Conservation (phyloP, 2,888 invertebrate species). For the Fragum fragum region DNA sequence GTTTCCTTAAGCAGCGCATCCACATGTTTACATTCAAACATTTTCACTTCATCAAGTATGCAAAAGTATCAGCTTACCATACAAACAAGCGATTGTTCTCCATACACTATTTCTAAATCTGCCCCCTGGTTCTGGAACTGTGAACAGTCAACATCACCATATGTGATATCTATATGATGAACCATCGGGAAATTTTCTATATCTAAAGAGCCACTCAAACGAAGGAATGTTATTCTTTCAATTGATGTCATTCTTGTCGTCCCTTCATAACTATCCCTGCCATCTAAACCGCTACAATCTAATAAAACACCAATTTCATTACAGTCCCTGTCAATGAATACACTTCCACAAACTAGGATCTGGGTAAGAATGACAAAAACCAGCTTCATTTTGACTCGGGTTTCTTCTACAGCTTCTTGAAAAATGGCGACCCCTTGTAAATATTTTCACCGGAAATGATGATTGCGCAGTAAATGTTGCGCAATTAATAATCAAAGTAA, state of each 20-base stretch:
- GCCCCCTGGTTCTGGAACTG: background rate
- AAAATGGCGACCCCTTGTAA: slow-evolving; percentile 1
- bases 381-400: background rate
- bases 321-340: background rate
- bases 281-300: background rate
- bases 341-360: background rate
- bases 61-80: background rate
- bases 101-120: background rate
- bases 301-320: background rate
- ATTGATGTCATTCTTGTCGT: background rate
- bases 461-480: background rate
- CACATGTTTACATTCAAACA: too few relatives aligned
- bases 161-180: background rate
- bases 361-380: background rate
- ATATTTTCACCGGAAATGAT: background rate
- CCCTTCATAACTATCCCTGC: background rate
- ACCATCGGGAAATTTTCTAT: background rate
- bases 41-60: too few relatives aligned
- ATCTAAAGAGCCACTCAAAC: background rate
- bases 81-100: background rate
- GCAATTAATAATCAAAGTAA: too few relatives aligned
- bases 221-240: slow-evolving; percentile 5
- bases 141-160: background rate
- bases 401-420: background rate
- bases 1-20: too few relatives aligned